A percentile compares a stretch with the other conserved stretches of the same genome.
Evolutionary conservation across 2,797 vertebrate genomes (phyloP).

Genomic region (Myotis myotis): DNA sequence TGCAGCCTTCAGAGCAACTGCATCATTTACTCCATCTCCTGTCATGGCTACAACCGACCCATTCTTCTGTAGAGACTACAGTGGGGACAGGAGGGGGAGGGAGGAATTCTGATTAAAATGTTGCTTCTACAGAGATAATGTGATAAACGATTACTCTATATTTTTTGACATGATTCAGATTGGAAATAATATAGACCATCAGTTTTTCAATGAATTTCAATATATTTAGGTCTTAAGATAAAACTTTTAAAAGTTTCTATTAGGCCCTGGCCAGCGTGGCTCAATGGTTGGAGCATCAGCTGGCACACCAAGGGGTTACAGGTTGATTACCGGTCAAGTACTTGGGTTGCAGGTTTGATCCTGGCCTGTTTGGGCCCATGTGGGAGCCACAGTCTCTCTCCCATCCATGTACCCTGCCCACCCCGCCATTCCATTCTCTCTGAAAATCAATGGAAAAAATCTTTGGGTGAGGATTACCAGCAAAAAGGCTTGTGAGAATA

Average conservation of each 20-base stretch:
- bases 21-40: slow-evolving; percentile 97
- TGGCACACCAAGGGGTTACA: too few species aligned
- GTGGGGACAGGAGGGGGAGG: neutral
- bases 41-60: slow-evolving; percentile 98
- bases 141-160: neutral
- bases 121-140: neutral
- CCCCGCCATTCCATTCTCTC: too few species aligned
- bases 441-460: too few species aligned
- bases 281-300: too few species aligned
- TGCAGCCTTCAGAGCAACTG: slow-evolving; percentile 95
- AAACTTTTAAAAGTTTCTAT: neutral
- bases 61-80: slow-evolving; percentile 94
- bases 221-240: neutral
- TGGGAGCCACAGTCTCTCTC: too few species aligned
- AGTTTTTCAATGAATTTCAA: slow-evolving; percentile 48
- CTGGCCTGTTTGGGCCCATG: too few species aligned
- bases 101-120: neutral
- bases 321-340: too few species aligned
- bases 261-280: too few species aligned
- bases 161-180: neutral
- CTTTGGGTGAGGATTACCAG: too few species aligned
- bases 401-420: too few species aligned
- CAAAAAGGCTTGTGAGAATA: too few species aligned
- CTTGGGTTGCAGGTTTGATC: too few species aligned
- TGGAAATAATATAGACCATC: neutral